Percentiles rank a stretch among this genome's conserved stretches.
phyloP scores from a whole-genome alignment of 2,888 invertebrate genomes.

The Tetheella fluctuosa region DNA sequence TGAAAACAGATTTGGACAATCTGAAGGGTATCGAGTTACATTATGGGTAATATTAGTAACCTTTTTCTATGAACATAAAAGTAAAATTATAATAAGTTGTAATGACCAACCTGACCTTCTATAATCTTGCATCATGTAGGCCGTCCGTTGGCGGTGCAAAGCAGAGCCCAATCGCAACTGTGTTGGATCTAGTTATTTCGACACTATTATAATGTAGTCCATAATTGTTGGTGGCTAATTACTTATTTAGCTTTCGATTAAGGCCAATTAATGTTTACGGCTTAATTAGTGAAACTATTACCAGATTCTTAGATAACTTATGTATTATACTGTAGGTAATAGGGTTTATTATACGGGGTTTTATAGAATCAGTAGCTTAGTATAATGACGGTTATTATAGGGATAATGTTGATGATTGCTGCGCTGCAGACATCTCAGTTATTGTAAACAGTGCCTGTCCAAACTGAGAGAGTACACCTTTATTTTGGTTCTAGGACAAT shows the following conservation, averaged over 20 bases:
- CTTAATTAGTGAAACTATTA: not conserved
- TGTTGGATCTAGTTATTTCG: conserved; percentile 6
- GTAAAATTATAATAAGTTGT: conserved; percentile 12
- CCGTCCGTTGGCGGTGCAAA: conserved; percentile 27
- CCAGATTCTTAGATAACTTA: not conserved
- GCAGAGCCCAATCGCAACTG: not conserved
- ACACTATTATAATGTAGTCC: conserved; percentile 6
- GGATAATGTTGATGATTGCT: too few relatives aligned
- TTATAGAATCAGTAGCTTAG: too few relatives aligned
- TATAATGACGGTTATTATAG: too few relatives aligned
- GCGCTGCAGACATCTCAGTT: too few relatives aligned
- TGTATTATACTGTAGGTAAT: not conserved
- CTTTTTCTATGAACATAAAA: not conserved
- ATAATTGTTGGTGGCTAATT: conserved; percentile 2
- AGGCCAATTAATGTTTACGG: not conserved
- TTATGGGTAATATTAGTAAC: not conserved
- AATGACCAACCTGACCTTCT: conserved; percentile 40
- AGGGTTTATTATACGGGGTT: not conserved
- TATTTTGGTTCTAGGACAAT: too few relatives aligned
- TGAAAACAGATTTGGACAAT: not conserved
- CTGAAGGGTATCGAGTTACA: not conserved
- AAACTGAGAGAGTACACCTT: too few relatives aligned
- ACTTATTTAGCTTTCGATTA: conserved; percentile 2
- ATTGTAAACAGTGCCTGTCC: too few relatives aligned
- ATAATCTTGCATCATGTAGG: conserved; percentile 44